Percentiles rank a stretch among this genome's conserved stretches.
phyloP scores from a whole-genome alignment of 2,113 vertebrate genomes.

The Crypturellus undulatus region DNA sequence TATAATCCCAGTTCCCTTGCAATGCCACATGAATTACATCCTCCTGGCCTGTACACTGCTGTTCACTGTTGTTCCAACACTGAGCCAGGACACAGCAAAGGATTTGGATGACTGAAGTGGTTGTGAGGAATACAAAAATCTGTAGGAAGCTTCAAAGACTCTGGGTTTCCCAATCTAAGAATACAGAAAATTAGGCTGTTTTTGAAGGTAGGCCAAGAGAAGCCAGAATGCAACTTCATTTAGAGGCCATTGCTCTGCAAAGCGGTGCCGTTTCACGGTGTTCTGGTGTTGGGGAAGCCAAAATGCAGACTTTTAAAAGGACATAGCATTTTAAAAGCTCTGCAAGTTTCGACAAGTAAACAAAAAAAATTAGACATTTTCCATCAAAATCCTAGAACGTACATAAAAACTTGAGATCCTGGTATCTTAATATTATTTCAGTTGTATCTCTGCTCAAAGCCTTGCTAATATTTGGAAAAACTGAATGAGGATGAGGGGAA shows the following conservation, averaged over 20 bases:
- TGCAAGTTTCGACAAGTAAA: not conserved
- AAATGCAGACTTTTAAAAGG: conserved; percentile 46
- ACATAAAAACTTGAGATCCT: not conserved
- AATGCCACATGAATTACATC: not conserved
- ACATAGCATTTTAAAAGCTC: conserved; percentile 32
- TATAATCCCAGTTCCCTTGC: not conserved
- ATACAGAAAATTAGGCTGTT: conserved; percentile 13
- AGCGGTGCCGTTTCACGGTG: not conserved
- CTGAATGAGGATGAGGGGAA: too few species aligned
- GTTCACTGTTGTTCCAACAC: not conserved
- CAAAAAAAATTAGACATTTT: not conserved
- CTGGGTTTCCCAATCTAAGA: not conserved
- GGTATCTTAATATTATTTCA: not conserved
- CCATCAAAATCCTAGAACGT: not conserved
- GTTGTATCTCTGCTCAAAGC: not conserved
- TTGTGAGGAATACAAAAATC: conserved; percentile 57
- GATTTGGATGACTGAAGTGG: conserved; percentile 19
- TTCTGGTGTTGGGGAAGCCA: conserved; percentile 22
- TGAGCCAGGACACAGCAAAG: not conserved
- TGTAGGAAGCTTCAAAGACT: conserved; percentile 44
- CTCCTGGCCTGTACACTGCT: not conserved
- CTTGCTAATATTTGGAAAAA: not conserved
- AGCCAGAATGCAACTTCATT: conserved; percentile 14
- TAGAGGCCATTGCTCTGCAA: conserved; percentile 16
- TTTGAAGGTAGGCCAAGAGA: conserved; percentile 43